These are phyloP conservation scores for Planococcus citri DNA, from an alignment of 1,140 invertebrate species.

Conservation along the genomic window DNA sequence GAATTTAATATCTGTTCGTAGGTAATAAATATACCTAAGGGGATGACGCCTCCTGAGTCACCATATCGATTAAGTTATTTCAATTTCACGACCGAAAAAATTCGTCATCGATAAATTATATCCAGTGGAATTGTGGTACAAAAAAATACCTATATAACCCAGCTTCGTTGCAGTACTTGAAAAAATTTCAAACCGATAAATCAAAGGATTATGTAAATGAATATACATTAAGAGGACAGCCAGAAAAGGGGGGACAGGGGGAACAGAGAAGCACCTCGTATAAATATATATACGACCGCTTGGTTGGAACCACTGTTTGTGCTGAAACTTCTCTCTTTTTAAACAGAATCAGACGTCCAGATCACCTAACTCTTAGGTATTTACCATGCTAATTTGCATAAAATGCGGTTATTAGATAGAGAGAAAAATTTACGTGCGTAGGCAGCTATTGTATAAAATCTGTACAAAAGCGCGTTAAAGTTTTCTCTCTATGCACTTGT, in stretches of 20 bases:
- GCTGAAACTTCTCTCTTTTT: constrained; percentile 1
- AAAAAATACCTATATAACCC: too few relatives aligned
- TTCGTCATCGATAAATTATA: too few relatives aligned
- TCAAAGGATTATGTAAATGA: constrained; percentile 7
- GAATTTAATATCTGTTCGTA: too few relatives aligned
- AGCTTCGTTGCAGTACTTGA: too few relatives aligned
- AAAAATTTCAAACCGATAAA: not conserved
- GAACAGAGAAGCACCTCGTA: not conserved
- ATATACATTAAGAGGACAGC: not conserved
- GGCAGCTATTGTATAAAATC: not conserved
- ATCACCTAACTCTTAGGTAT: constrained; percentile 2
- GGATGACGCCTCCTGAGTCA: too few relatives aligned
- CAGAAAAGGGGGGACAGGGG: not conserved
- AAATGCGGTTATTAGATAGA: not conserved
- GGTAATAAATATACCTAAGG: too few relatives aligned
- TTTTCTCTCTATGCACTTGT: not conserved
- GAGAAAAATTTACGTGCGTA: not conserved
- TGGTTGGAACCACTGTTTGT: not conserved
- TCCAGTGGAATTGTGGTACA: too few relatives aligned
- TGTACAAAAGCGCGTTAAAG: not conserved
- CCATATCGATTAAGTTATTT: too few relatives aligned
- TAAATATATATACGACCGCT: not conserved
- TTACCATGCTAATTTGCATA: constrained; percentile 7
- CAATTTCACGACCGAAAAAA: too few relatives aligned
- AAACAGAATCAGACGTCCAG: constrained; percentile 3